These are phyloP conservation scores for Drosophila neonasuta DNA, from an alignment of 2,888 invertebrate genomes.

Conservation along the genomic window DNA sequence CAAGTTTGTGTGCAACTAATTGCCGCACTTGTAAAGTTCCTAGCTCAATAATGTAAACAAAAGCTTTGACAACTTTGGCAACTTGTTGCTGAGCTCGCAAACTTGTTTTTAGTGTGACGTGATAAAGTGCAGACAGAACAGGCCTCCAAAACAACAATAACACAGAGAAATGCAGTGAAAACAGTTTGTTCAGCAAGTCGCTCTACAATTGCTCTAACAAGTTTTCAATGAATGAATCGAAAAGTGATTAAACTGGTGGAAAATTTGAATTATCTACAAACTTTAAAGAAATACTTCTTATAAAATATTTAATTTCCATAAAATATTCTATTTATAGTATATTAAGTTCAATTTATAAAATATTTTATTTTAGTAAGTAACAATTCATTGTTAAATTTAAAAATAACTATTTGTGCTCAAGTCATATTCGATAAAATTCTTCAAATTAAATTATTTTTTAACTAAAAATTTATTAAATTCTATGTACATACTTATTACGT, in stretches of 20 bases:
- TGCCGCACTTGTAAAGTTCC: slow-evolving; percentile 16
- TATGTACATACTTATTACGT: background rate
- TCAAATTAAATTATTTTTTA: too few relatives aligned
- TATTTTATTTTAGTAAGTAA: too few relatives aligned
- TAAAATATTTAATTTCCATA: too few relatives aligned
- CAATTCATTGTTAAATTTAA: too few relatives aligned
- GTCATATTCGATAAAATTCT: too few relatives aligned
- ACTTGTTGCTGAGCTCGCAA: slow-evolving; percentile 55
- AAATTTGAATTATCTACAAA: too few relatives aligned
- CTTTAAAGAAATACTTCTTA: too few relatives aligned
- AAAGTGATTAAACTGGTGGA: too few relatives aligned
- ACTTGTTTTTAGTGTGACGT: slow-evolving; percentile 17
- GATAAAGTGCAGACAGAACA: slow-evolving; percentile 19
- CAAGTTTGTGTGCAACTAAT: slow-evolving; percentile 12
- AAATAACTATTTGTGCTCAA: too few relatives aligned
- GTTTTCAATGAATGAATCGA: background rate
- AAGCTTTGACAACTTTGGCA: slow-evolving; percentile 43
- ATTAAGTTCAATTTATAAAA: too few relatives aligned
- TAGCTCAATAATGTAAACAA: slow-evolving; percentile 38
- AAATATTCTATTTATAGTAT: too few relatives aligned
- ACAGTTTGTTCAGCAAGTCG: slow-evolving; percentile 3
- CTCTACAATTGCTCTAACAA: background rate
- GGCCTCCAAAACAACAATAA: slow-evolving; percentile 16
- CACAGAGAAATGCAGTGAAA: background rate
- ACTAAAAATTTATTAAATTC: too few relatives aligned